Base-by-base conservation (phyloP, 2,888 invertebrate genomes). In the Apotomis capreana region DNA sequence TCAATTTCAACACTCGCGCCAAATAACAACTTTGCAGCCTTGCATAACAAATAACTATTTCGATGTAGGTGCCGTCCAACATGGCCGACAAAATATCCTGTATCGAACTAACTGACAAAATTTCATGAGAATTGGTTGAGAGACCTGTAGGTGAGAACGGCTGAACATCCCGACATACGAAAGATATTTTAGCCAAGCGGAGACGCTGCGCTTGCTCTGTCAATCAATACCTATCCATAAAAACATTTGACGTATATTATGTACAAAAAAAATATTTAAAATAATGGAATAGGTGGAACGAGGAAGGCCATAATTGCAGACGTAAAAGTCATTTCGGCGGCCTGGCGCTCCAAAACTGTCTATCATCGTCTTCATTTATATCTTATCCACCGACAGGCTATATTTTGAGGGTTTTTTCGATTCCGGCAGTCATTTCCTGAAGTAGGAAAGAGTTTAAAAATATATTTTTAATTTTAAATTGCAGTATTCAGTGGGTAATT, bases 301-400 rank as follows among this genome's bases (percentile, higher is more conserved):
- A 13, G 40, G 52, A 63, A 52, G 59, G 15, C 52, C 70, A 67
- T 64, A 65, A 70, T 70, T 70, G 65, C 55, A 54, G 59, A 55
- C 26, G 15, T 60, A 37, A 55, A 61, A 65, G 46, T 70, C 55
- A 70, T 70, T 65, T 5, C 44, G n/a, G 44, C 13, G 65, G 9
- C 65, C 65, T 65, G 57, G 61, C 62, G 61, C 51, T 71, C 67
- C 44, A 67, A 40, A 57, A 71, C 61, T 57, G 67, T 67, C 67
- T 44, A 40, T 71, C 67, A 67, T 44, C 13, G 55, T n/a, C 12
- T 49, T 61, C 51, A 67, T 67, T 70, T 67, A 49, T 61, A 49
- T 67, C 67, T 71, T 67, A 67, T 67, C 67, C 46, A 65, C 37
- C 12, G 46, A 52, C 65, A 54, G 55, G 15, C 36, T 12, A 46